phyloP scores from a whole-genome alignment of 1,140 invertebrate species.

The Luehdorfia chinensis region DNA sequence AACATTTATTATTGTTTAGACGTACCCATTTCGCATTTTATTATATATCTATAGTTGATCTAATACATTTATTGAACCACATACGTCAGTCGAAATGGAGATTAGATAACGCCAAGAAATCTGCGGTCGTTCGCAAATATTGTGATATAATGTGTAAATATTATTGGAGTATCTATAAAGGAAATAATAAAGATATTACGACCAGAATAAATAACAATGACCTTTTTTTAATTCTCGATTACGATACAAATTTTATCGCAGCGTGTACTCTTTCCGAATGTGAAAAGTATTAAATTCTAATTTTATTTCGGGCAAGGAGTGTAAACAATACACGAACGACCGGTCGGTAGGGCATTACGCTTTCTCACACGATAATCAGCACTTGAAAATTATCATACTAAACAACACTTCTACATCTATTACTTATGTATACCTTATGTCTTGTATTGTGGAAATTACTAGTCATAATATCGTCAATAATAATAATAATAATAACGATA shows the following conservation, averaged over 20 bases:
- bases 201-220: slow-evolving; percentile 34
- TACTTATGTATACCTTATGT: too few species aligned
- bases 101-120: slow-evolving; percentile 29
- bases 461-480: too few species aligned
- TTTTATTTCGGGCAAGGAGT: slow-evolving; percentile 40
- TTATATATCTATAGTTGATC: slow-evolving; percentile 11
- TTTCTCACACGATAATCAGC: slow-evolving; percentile 25
- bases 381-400: slow-evolving; percentile 12
- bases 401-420: too few species aligned
- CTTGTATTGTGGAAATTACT: too few species aligned
- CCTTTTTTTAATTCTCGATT: slow-evolving; percentile 25
- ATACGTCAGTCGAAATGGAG: slow-evolving; percentile 22
- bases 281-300: slow-evolving; percentile 21
- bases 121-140: slow-evolving; percentile 20
- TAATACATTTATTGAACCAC: slow-evolving; percentile 2
- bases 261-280: slow-evolving; percentile 7
- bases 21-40: too few species aligned
- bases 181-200: slow-evolving; percentile 42
- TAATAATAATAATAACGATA: too few species aligned
- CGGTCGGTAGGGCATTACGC: slow-evolving; percentile 52
- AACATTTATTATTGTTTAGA: slow-evolving; percentile 3
- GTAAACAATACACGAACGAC: slow-evolving; percentile 45
- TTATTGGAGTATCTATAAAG: slow-evolving; percentile 52
- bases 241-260: slow-evolving; percentile 18
- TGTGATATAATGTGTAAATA: slow-evolving; percentile 22